These are phyloP conservation scores for Reinhardtius hippoglossoides DNA, from an alignment of 2,113 vertebrate species.

Conservation along the genomic window DNA sequence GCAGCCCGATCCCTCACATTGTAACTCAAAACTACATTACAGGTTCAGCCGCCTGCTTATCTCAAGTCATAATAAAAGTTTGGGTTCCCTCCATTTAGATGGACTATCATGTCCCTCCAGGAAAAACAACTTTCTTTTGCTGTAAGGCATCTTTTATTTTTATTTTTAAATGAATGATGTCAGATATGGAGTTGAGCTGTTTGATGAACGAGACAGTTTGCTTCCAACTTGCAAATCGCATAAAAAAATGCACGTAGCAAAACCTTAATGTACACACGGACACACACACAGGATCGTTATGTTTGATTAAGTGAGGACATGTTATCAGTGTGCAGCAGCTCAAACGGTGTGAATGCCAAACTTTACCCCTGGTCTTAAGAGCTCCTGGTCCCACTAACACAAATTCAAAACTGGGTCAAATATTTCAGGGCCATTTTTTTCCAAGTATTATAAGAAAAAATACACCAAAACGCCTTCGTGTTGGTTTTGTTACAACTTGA, in stretches of 20 bases:
- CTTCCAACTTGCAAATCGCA: no score
- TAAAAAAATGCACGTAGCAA: not conserved
- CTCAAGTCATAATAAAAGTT: slow-evolving; percentile 66
- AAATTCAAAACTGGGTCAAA: no score
- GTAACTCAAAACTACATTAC: slow-evolving; percentile 71
- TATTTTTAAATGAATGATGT: slow-evolving; percentile 4
- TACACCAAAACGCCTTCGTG: no score
- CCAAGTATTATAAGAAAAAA: no score
- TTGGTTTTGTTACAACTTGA: no score
- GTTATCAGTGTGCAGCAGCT: slow-evolving; percentile 1
- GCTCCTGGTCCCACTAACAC: no score
- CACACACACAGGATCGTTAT: not conserved
- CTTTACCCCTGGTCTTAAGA: no score
- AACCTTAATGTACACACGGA: not conserved
- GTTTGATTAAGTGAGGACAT: not conserved
- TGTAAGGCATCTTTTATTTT: slow-evolving; percentile 12
- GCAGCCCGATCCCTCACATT: slow-evolving; percentile 48
- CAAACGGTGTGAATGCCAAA: not conserved
- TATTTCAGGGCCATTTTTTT: no score
- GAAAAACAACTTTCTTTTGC: slow-evolving; percentile 52
- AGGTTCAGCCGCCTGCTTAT: slow-evolving; percentile 66
- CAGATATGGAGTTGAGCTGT: slow-evolving; percentile 29
- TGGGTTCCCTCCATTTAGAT: slow-evolving; percentile 54
- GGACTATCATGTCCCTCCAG: slow-evolving; percentile 44
- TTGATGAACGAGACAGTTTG: slow-evolving; percentile 13